These are phyloP conservation scores for Paguma larvata DNA, from an alignment of 2,797 vertebrate genomes.

Conservation along the genomic window DNA sequence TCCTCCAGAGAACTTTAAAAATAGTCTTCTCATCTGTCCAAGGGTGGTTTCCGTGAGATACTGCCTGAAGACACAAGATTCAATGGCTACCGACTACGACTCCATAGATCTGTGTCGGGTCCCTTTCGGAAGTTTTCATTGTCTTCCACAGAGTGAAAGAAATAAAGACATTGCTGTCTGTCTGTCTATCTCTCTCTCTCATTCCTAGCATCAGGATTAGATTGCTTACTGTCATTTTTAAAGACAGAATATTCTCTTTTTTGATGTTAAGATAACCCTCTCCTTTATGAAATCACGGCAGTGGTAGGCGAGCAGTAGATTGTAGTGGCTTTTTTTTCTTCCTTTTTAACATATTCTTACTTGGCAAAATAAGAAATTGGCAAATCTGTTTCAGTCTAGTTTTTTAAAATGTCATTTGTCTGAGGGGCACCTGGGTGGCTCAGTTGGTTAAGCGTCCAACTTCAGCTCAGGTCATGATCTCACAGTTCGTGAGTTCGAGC, in stretches of 20 bases:
- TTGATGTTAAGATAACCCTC: background rate
- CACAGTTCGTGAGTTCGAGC: too few relatives aligned
- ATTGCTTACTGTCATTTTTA: constrained; percentile 39
- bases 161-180: constrained; percentile 5
- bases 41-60: constrained; percentile 35
- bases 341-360: constrained; percentile 41
- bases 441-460: too few relatives aligned
- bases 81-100: background rate
- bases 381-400: constrained; percentile 36
- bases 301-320: background rate
- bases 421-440: background rate
- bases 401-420: constrained; percentile 38
- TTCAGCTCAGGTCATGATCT: too few relatives aligned
- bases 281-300: constrained; percentile 17
- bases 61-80: constrained; percentile 43
- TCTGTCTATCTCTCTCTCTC: background rate
- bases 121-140: constrained; percentile 30
- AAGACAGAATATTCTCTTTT: constrained; percentile 16
- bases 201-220: background rate
- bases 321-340: background rate
- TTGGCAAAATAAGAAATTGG: constrained; percentile 41
- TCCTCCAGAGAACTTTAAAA: constrained; percentile 63
- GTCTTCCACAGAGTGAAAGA: background rate
- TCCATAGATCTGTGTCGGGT: background rate
- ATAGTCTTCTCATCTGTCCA: constrained; percentile 50